Evolutionary conservation across 2,113 vertebrate species (phyloP), one percentile per base, ranked within the genome.

Genomic region (Syngnathus typhle): DNA sequence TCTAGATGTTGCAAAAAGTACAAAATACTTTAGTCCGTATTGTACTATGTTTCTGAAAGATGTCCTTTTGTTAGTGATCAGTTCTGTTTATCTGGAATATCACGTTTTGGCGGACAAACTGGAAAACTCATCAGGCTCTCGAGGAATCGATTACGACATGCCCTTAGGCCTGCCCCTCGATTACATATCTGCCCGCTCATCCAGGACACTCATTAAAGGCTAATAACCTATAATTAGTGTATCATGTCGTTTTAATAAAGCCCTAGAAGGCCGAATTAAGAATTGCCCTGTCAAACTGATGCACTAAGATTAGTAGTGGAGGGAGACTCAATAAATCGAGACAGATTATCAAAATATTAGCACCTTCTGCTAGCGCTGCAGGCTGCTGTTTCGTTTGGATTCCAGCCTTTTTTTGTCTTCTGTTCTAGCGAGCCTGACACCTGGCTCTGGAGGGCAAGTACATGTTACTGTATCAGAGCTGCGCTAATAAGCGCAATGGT

Each of bases 201-300:
- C 83, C 81, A 68, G 62, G 60, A 72, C 43, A 62, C 81, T 85
- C 83, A 80, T 88, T 88, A 90, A 85, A 85, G 82, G 75, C 70
- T 88, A 87, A 89, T 89, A 85, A 88, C 84, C 87, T 88, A 84
- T 85, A 90, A 90, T 90, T 90, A 90, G 87, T 82, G 77, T 86
- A 88, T 89, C 82, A 86, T 88, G 85, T 89, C 72, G 67, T 72
- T 81, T 87, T 88, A 88, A 88, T 88, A 85, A 86, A 88, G 83
- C 84, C 69, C 83, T 76, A 85, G 77, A 83, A 84, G 82, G 83
- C 83, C 77, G 27, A 32, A 32, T 32, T 32, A 32, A 32, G 27
- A 3, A 32, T 32, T 32, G 27, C 27, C 27, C 27, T 32, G 87
- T 82, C 80, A 77, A 80, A 88, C 67, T 82, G 83, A 86, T 85